phyloP scores from a whole-genome alignment of 2,888 invertebrate species.

The Eledona agricola region DNA sequence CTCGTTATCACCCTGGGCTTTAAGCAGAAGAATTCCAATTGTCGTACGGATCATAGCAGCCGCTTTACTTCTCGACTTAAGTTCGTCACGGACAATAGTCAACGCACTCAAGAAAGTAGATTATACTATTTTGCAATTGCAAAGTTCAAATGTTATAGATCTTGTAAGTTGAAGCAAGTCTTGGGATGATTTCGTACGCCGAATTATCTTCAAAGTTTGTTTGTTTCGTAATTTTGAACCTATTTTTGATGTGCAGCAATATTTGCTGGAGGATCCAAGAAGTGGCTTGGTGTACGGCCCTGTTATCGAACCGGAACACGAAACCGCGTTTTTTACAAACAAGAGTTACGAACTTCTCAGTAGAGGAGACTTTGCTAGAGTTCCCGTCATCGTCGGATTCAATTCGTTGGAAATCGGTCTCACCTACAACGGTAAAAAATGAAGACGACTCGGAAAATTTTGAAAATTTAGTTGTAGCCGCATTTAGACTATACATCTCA shows the following conservation, averaged over 20 bases:
- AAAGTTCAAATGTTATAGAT: constrained; percentile 25
- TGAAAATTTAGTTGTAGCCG: constrained; percentile 49
- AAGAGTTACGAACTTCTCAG: constrained; percentile 38
- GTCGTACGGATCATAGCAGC: constrained; percentile 44
- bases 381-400: constrained; percentile 66
- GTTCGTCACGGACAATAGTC: constrained; percentile 41
- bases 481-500: constrained; percentile 56
- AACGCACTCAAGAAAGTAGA: constrained; percentile 45
- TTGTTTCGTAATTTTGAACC: constrained; percentile 3
- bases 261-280: constrained; percentile 24
- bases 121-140: constrained; percentile 36
- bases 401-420: constrained; percentile 62
- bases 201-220: not conserved
- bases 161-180: constrained; percentile 26
- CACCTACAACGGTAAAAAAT: constrained; percentile 16
- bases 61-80: constrained; percentile 43
- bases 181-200: too few species aligned
- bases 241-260: constrained; percentile 29
- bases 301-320: constrained; percentile 37
- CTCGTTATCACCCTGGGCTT: constrained; percentile 48
- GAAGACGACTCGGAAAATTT: not conserved
- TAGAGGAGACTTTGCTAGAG: constrained; percentile 39
- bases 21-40: constrained; percentile 42
- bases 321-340: constrained; percentile 38
- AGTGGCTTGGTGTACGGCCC: constrained; percentile 42